Percentiles rank a stretch among this genome's conserved stretches.
Conservation (phyloP, 92 coral and sea anemone species). For the Zoanthus solanderi region DNA sequence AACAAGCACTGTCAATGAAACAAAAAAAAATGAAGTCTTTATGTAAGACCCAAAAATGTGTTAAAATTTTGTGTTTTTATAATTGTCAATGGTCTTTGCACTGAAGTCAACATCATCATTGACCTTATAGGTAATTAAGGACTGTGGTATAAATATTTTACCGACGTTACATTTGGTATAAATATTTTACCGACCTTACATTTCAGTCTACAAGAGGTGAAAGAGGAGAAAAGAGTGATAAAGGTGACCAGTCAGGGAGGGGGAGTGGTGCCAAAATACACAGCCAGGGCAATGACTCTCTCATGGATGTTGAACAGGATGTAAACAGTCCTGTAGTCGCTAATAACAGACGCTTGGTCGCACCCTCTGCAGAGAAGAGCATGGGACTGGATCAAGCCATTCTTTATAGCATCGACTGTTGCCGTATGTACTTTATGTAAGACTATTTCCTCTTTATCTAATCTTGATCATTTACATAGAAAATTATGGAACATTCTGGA, state of each 20-base stretch:
- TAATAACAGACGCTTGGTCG: slow-evolving; percentile 71
- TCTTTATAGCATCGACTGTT: slow-evolving; percentile 85
- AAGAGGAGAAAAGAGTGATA: slow-evolving; percentile 60
- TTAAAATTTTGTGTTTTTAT: too few species aligned
- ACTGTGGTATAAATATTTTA: not conserved
- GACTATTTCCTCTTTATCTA: not conserved
- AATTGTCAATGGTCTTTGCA: too few species aligned
- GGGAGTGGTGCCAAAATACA: slow-evolving; percentile 60
- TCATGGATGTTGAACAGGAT: slow-evolving; percentile 73
- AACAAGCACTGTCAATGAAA: too few species aligned
- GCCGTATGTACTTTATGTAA: slow-evolving; percentile 73
- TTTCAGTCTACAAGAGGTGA: slow-evolving; percentile 87
- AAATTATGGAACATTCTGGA: not conserved
- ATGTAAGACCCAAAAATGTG: too few species aligned
- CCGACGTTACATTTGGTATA: too few species aligned
- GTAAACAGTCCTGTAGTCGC: slow-evolving; percentile 52
- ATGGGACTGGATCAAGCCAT: slow-evolving; percentile 97
- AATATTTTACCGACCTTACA: too few species aligned
- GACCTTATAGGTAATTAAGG: too few species aligned
- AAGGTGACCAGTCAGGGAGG: slow-evolving; percentile 84
- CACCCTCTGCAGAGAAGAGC: slow-evolving; percentile 80
- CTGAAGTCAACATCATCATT: too few species aligned
- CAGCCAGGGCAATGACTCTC: slow-evolving; percentile 66
- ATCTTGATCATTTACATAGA: not conserved
- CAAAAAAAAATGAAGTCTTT: too few species aligned